Evolutionary conservation across 2,797 vertebrate genomes (phyloP), one percentile per base, ranked within the genome.

Genomic region (Oreochromis grahami): DNA sequence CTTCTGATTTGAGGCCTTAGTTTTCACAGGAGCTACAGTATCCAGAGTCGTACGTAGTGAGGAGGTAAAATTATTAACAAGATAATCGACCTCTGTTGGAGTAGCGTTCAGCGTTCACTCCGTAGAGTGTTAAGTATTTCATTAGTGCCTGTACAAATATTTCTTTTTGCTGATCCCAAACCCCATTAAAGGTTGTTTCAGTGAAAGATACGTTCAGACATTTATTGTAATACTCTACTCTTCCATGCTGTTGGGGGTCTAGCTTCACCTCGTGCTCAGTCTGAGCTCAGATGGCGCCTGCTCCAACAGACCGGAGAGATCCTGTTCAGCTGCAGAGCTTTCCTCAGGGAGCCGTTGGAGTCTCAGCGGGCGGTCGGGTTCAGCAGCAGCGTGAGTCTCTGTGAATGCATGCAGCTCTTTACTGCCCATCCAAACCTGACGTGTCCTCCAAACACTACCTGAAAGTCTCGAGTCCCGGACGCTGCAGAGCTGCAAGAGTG

Each of bases 171-270:
- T 24, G 24, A 24, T 24, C 24, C 24, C 24, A 24, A 24, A 24
- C 24, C 24, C 24, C 24, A 24, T 24, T 24, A 24, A 24, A 24
- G 24, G 24, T 24, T 24, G 24, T 24, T 24, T 24, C 24, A 24
- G 24, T 24, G 24, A 24, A 24, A 24, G 24, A 24, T 24, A 24
- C 24, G 24, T 24, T 24, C 24, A 24, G 24, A 24, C 24, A 24
- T 24, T 24, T 24, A 24, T 24, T 24, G 24, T 24, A 24, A 24
- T 24, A 24, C 24, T 24, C 24, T 24, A 24, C 96, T 96, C 96
- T 95, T 96, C 95, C 3, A 8, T 36, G 36, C 8, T 8, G 36
- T 36, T 9, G 32, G 0, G 50, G 1, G 8, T 51, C 50, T n/a
- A 19, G 19, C 19, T 52, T 24, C n/a, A 12, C n/a, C n/a, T 52